A percentile compares a stretch with the other conserved stretches of the same genome.
phyloP scores from a whole-genome alignment of 2,113 vertebrate species.

The Paracanthobrama guichenoti region DNA sequence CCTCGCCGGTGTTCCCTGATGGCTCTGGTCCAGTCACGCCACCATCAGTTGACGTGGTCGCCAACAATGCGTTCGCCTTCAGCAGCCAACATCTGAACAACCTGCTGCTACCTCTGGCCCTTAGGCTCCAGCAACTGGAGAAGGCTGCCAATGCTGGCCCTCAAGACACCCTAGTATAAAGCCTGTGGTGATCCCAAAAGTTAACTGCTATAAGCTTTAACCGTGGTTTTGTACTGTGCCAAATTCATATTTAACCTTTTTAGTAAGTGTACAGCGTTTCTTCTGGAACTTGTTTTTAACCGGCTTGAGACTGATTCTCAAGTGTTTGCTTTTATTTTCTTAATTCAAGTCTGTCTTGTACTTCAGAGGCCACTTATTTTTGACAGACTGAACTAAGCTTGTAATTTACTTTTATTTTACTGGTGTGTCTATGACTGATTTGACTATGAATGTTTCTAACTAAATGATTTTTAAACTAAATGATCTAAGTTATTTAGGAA shows the following conservation, averaged over 20 bases:
- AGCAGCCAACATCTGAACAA: slow-evolving; percentile 76
- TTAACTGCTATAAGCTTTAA: background rate
- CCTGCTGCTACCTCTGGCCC: slow-evolving; percentile 74
- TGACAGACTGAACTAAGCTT: background rate
- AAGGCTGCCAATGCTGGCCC: slow-evolving; percentile 47
- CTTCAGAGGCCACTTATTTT: slow-evolving; percentile 21
- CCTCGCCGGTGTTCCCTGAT: slow-evolving; percentile 57
- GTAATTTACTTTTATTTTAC: slow-evolving; percentile 41
- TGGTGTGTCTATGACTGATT: slow-evolving; percentile 28
- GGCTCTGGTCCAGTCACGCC: slow-evolving; percentile 59
- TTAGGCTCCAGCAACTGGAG: slow-evolving; percentile 75
- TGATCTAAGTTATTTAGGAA: slow-evolving; percentile 50
- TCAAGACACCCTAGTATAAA: slow-evolving; percentile 53
- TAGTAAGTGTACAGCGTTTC: background rate
- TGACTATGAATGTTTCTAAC: slow-evolving; percentile 53
- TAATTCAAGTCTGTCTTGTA: slow-evolving; percentile 36
- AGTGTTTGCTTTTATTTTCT: slow-evolving; percentile 3
- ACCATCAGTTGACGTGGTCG: slow-evolving; percentile 48
- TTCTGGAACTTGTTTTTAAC: slow-evolving; percentile 52
- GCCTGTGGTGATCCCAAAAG: background rate
- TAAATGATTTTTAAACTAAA: slow-evolving; percentile 56
- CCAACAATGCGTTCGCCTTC: slow-evolving; percentile 74
- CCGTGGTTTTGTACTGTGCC: background rate
- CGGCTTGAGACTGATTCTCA: background rate
- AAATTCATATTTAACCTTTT: background rate